Evolutionary conservation across 2,797 vertebrate species (phyloP).

Genomic region (Decapterus maruadsi): DNA sequence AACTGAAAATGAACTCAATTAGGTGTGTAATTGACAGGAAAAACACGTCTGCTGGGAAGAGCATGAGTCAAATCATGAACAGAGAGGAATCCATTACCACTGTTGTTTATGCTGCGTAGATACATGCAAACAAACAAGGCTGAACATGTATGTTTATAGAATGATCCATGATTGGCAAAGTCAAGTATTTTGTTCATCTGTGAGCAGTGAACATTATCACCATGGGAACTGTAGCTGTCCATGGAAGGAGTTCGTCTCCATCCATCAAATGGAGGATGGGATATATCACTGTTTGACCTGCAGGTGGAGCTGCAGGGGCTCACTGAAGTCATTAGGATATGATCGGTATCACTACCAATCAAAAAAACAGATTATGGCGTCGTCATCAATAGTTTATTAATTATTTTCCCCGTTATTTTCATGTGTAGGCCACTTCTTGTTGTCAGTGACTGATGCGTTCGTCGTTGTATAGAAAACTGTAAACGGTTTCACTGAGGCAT

Average conservation of each 20-base stretch:
- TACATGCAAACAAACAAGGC: background rate
- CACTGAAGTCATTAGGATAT: background rate
- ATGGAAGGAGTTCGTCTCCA: background rate
- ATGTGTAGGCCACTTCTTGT: background rate
- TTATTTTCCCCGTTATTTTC: constrained; percentile 5
- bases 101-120: constrained; percentile 11
- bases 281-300: background rate
- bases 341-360: no score
- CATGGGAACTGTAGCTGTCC: background rate
- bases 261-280: background rate
- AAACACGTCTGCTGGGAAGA: constrained; percentile 26
- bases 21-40: constrained; percentile 27
- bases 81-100: constrained; percentile 30
- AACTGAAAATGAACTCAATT: constrained; percentile 30
- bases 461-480: background rate
- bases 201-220: no score
- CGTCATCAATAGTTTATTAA: background rate
- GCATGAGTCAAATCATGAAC: constrained; percentile 34
- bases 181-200: constrained; percentile 12
- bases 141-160: constrained; percentile 35
- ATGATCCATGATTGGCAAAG: constrained; percentile 25
- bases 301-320: background rate
- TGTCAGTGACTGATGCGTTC: constrained; percentile 28
- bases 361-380: no score
- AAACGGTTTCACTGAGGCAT: constrained; percentile 40